Conservation (phyloP, 2,888 invertebrate genomes). For the Lucinisca nassula region DNA sequence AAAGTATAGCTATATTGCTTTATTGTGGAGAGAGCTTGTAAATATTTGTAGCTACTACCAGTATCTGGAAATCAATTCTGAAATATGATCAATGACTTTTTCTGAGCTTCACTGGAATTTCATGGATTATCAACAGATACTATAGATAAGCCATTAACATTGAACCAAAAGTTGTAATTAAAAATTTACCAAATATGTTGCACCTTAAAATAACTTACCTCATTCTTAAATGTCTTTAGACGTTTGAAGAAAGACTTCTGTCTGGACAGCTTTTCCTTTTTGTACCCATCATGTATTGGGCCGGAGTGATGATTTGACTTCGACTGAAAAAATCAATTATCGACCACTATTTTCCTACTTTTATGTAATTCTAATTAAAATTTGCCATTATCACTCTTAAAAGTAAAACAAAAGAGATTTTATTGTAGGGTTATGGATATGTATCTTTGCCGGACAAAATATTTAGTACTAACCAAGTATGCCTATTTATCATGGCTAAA, state of each 20-base stretch:
- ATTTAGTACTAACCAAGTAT: no score
- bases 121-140: background rate
- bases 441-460: no score
- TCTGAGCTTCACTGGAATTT: background rate
- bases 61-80: no score
- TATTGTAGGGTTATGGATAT: no score
- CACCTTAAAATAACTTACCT: background rate
- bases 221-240: constrained; percentile 17
- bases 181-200: constrained; percentile 3
- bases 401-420: no score
- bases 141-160: background rate
- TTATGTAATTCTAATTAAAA: background rate
- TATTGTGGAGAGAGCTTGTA: no score
- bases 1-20: no score
- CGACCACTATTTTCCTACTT: background rate
- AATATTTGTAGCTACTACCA: no score
- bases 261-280: background rate
- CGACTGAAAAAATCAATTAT: background rate
- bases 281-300: constrained; percentile 9
- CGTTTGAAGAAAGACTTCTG: constrained; percentile 29
- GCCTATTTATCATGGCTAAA: no score
- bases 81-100: no score
- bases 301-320: constrained; percentile 22
- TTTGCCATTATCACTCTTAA: no score
- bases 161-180: background rate